phyloP scores from a whole-genome alignment of 2,113 vertebrate species.

The Alces alces region DNA sequence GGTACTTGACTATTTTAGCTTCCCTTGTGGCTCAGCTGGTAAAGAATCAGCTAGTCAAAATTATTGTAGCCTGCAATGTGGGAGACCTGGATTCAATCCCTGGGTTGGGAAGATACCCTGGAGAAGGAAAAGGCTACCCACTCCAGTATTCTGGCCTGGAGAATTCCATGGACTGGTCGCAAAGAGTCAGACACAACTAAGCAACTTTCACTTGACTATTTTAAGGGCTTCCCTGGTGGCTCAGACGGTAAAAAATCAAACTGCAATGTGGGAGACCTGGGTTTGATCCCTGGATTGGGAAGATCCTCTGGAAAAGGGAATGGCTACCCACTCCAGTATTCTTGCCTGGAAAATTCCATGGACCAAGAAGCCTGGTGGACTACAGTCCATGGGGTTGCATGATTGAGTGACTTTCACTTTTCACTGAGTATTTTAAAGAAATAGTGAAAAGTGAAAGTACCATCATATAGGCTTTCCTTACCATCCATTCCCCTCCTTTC shows the following conservation, averaged over 20 bases:
- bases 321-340: background rate
- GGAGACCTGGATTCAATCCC: background rate
- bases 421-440: background rate
- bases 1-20: background rate
- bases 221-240: background rate
- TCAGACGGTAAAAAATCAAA: background rate
- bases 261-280: background rate
- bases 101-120: background rate
- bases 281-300: background rate
- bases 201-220: background rate
- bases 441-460: too few relatives aligned
- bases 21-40: background rate
- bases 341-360: background rate
- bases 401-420: background rate
- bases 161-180: background rate
- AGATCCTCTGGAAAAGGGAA: background rate
- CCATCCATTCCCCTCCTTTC: background rate
- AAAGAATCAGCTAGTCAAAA: too few relatives aligned
- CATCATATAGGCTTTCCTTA: background rate
- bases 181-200: background rate
- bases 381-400: background rate
- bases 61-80: background rate
- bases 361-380: background rate
- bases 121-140: background rate
- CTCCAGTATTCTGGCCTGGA: background rate